phyloP scores from a whole-genome alignment of 2,888 invertebrate species.

The Candidula unifasciata region DNA sequence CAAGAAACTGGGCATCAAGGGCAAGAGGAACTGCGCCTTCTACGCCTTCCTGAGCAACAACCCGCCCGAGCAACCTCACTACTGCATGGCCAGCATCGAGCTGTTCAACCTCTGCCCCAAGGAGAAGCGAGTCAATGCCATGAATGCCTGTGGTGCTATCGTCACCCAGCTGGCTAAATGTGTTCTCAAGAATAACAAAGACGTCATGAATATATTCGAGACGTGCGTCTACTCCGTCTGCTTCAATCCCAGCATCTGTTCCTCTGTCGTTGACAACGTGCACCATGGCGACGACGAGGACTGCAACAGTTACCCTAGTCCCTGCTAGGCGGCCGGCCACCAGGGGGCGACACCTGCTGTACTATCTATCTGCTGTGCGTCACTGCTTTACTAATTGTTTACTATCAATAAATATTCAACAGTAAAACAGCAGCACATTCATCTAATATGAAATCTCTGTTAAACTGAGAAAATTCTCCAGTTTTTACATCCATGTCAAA shows the following conservation, averaged over 20 bases:
- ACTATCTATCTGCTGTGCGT: not conserved
- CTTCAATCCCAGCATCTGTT: not conserved
- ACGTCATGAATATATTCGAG: not conserved
- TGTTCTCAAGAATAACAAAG: not conserved
- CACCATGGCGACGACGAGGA: not conserved
- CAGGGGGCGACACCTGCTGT: not conserved
- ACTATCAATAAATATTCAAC: too few species aligned
- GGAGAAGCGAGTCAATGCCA: not conserved
- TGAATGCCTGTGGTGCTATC: not conserved
- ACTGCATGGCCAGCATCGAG: not conserved
- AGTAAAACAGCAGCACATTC: too few species aligned
- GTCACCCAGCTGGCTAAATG: not conserved
- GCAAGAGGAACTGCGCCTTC: conserved; percentile 4
- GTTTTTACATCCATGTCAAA: too few species aligned
- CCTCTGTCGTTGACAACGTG: not conserved
- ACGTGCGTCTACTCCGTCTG: not conserved
- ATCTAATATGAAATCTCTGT: too few species aligned
- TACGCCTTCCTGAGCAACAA: not conserved
- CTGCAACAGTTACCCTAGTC: not conserved
- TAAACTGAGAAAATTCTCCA: too few species aligned
- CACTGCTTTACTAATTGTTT: not conserved
- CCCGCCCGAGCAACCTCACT: not conserved
- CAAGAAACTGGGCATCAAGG: not conserved
- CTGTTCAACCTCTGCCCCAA: not conserved
- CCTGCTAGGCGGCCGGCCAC: not conserved